These are phyloP conservation scores for Sebastes iracundus DNA, from an alignment of 2,797 vertebrate species.

Conservation along the genomic window DNA sequence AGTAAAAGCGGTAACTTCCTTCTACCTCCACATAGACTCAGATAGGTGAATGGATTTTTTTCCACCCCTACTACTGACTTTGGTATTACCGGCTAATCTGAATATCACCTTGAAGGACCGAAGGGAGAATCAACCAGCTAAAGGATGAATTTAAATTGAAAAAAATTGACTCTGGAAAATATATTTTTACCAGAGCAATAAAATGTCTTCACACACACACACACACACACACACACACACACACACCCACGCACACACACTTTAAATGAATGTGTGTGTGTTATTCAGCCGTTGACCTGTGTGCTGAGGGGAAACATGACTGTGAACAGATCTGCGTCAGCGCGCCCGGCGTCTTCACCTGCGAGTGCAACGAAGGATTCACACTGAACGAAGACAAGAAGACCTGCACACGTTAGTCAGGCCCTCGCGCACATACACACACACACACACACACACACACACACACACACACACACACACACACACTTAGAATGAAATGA, in stretches of 20 bases:
- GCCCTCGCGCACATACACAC: background rate
- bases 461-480: background rate
- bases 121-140: no score
- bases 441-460: background rate
- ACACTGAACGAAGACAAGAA: slow-evolving; percentile 81
- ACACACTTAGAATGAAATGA: background rate
- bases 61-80: no score
- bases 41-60: no score
- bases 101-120: no score
- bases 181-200: no score
- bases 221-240: no score
- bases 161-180: no score
- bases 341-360: slow-evolving; percentile 80
- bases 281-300: slow-evolving; percentile 85
- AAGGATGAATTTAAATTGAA: no score
- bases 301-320: slow-evolving; percentile 85
- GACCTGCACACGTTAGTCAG: slow-evolving; percentile 70
- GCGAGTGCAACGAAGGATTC: slow-evolving; percentile 84
- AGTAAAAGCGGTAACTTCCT: no score
- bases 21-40: no score
- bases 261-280: slow-evolving; percentile 20
- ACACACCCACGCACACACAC: background rate
- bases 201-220: background rate
- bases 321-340: slow-evolving; percentile 89
- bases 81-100: no score